Base-by-base conservation (phyloP, 2,888 invertebrate species). In the Eristalis tenax region DNA sequence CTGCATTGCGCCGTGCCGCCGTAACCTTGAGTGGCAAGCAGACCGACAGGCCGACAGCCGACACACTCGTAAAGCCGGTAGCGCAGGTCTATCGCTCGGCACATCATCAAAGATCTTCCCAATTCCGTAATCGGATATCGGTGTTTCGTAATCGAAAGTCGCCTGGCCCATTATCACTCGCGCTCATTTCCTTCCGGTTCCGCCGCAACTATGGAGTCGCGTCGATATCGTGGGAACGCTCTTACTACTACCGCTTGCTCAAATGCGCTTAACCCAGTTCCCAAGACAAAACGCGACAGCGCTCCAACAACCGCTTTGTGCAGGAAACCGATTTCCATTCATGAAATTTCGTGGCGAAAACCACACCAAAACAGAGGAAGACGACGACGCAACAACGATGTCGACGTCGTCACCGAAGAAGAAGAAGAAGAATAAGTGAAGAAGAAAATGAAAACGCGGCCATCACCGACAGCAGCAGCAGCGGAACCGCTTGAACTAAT, bases 281-380 rank as follows among this genome's bases (percentile, higher is more conserved):
- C 65, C 80, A 73, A 50, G 32, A 56, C 64, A 26, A 50, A 35
- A 40, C 0, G 38, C 18, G 5, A 15, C 40, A 38, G 66, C 43
- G 32, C 38, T 32, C 32, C 32, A 35, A 65, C 64, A 32, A 32
- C 32, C 3, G 35, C 32, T 35, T 81, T 83, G 69, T 79, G 78
- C 74, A 82, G 81, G 73, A 77, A 74, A 82, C 81, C 69, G 77
- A 85, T 82, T 85, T 86, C 82, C 85, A 86, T 86, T 82, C 82
- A 82, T 82, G 82, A 82, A 85, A 80, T 22, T 85, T 80, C 70
- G 71, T 80, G 56, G 83, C 74, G 70, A 75, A 76, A 71, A 68
- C 70, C 71, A 64, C 64, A 63, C 23, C 28, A 35, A 64, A 65
- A 23, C 35, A 13, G 13, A 65, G 38, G 65, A 38, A 35, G 40